A percentile compares a stretch with the other conserved stretches of the same genome.
phyloP scores from a whole-genome alignment of 2,113 vertebrate genomes.

The Atlantisia rogersi region DNA sequence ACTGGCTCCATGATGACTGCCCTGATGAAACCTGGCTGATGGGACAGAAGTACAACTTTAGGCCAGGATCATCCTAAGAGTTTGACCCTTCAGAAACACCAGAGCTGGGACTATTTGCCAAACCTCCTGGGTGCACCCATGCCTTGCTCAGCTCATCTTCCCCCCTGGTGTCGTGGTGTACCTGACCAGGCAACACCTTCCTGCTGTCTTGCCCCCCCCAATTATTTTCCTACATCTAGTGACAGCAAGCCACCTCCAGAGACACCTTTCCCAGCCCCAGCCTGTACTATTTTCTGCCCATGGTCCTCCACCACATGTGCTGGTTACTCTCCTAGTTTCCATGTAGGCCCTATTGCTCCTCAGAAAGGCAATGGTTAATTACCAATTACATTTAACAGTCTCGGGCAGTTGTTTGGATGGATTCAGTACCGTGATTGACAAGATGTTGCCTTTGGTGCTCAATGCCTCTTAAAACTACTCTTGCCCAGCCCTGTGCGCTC shows the following conservation, averaged over 20 bases:
- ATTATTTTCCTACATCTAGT: rapidly evolving
- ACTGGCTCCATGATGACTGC: background rate
- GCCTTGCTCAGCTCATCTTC: background rate
- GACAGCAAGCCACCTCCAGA: background rate
- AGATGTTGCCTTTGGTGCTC: background rate
- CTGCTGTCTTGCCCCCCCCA: background rate
- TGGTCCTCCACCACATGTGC: background rate
- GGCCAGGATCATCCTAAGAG: background rate
- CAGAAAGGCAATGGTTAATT: background rate
- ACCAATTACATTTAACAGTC: background rate
- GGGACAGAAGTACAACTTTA: background rate
- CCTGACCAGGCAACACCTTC: rapidly evolving
- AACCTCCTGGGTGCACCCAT: rapidly evolving
- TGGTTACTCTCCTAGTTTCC: rapidly evolving
- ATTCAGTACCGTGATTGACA: background rate
- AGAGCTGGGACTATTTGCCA: background rate
- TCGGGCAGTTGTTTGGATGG: background rate
- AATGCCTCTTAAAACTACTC: background rate
- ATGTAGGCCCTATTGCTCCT: background rate
- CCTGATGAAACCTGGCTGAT: background rate
- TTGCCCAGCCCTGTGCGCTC: background rate
- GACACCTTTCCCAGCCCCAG: background rate
- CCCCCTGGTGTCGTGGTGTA: background rate
- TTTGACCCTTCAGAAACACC: background rate
- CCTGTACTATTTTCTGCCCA: background rate